Conservation (phyloP, 2,113 vertebrate species). For the Elgaria multicarinata region DNA sequence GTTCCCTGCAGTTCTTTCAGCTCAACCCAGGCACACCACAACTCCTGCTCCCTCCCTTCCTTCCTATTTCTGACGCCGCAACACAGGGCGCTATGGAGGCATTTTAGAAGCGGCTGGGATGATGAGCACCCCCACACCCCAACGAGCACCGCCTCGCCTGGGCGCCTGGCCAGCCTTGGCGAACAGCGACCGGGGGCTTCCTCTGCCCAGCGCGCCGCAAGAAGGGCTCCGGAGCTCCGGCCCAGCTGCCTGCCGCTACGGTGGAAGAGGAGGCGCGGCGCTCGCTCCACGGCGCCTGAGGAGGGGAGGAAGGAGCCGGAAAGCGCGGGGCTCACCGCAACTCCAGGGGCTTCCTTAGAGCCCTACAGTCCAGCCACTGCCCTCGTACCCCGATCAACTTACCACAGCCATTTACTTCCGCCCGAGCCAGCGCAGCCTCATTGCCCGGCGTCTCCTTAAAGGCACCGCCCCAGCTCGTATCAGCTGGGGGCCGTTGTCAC, state of each 20-base stretch:
- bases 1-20: too few species aligned
- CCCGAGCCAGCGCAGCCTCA: not conserved
- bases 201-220: too few species aligned
- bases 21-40: not conserved
- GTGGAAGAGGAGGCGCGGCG: not conserved
- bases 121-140: too few species aligned
- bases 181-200: not conserved
- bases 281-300: fast-evolving
- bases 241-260: not conserved
- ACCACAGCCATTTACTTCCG: slow-evolving; percentile 3
- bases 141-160: not conserved
- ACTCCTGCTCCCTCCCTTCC: too few species aligned
- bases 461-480: not conserved
- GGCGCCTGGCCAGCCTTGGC: not conserved
- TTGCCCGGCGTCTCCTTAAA: not conserved
- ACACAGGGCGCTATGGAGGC: too few species aligned
- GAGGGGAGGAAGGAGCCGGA: too few species aligned
- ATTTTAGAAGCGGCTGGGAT: not conserved
- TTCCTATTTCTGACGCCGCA: not conserved
- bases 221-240: not conserved
- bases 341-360: not conserved
- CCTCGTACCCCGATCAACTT: not conserved
- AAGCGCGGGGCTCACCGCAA: not conserved
- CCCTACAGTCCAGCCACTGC: not conserved
- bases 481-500: too few species aligned